Evolutionary conservation across 2,888 invertebrate genomes (phyloP).

Genomic region (Stenoptilia bipunctidactyla): DNA sequence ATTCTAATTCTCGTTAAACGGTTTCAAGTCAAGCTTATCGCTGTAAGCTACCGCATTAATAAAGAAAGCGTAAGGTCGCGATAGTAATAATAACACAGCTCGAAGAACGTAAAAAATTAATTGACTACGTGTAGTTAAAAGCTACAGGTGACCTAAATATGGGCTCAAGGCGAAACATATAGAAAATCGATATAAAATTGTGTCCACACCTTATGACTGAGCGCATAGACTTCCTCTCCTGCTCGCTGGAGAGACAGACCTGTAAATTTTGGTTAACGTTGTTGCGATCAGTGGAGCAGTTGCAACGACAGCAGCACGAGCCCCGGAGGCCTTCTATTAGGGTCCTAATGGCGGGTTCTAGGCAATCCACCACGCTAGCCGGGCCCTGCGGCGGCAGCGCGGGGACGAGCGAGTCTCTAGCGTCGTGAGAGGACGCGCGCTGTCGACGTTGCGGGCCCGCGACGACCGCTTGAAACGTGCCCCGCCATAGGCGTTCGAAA

Average conservation of each 20-base stretch:
- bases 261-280: slow-evolving; percentile 61
- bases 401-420: slow-evolving; percentile 23
- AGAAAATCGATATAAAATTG: not conserved
- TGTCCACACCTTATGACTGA: slow-evolving; percentile 77
- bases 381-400: slow-evolving; percentile 18
- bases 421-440: slow-evolving; percentile 48
- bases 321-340: slow-evolving; percentile 47
- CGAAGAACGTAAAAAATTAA: slow-evolving; percentile 7
- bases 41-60: too few species aligned
- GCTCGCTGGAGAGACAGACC: slow-evolving; percentile 65
- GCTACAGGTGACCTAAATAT: slow-evolving; percentile 5
- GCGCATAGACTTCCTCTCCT: slow-evolving; percentile 71
- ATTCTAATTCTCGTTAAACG: slow-evolving; percentile 12
- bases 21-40: too few species aligned
- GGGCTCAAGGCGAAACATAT: slow-evolving; percentile 6
- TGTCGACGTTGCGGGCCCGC: slow-evolving; percentile 48
- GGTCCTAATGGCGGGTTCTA: slow-evolving; percentile 53
- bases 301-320: slow-evolving; percentile 60
- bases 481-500: slow-evolving; percentile 81
- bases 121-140: slow-evolving; percentile 5
- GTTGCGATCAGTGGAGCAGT: slow-evolving; percentile 37
- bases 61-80: too few species aligned
- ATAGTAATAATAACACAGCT: too few species aligned
- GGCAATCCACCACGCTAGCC: slow-evolving; percentile 46
- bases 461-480: slow-evolving; percentile 69